Conservation (phyloP, 2,113 vertebrate genomes). For the Vanacampus margaritifer region DNA sequence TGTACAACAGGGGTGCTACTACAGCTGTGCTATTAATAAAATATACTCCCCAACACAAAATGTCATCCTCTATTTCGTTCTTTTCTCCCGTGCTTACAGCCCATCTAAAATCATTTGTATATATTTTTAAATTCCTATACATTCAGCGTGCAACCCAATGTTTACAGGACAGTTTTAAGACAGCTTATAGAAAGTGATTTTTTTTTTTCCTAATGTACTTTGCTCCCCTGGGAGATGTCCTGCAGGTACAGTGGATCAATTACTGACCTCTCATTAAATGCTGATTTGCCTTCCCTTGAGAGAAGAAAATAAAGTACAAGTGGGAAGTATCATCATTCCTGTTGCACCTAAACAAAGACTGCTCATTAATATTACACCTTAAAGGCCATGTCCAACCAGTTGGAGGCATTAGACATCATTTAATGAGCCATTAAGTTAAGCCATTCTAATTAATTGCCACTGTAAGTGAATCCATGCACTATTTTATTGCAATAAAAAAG, state of each 20-base stretch:
- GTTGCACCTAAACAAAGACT: constrained; percentile 21
- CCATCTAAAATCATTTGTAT: constrained; percentile 55
- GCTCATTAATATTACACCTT: constrained; percentile 27
- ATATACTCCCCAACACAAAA: constrained; percentile 53
- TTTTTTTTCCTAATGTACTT: constrained; percentile 29
- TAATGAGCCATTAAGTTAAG: not conserved
- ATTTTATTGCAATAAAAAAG: constrained; percentile 2
- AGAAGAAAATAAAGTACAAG: constrained; percentile 38
- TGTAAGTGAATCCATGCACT: no score
- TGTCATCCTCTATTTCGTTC: constrained; percentile 34
- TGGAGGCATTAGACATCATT: constrained; percentile 2
- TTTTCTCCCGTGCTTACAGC: constrained; percentile 39
- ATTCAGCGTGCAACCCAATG: constrained; percentile 51
- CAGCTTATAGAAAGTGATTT: constrained; percentile 20
- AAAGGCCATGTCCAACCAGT: not conserved
- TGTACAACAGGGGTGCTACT: constrained; percentile 69
- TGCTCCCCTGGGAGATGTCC: constrained; percentile 37
- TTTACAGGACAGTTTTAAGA: constrained; percentile 40
- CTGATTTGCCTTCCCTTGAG: constrained; percentile 51
- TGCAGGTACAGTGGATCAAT: constrained; percentile 67
- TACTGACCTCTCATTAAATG: constrained; percentile 67
- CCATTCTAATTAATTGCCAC: not conserved
- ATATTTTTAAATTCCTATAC: constrained; percentile 60
- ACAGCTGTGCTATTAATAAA: constrained; percentile 79
- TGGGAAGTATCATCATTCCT: constrained; percentile 29